phyloP scores from a whole-genome alignment of 2,888 invertebrate species.

The Drepanosiphum platanoidis region DNA sequence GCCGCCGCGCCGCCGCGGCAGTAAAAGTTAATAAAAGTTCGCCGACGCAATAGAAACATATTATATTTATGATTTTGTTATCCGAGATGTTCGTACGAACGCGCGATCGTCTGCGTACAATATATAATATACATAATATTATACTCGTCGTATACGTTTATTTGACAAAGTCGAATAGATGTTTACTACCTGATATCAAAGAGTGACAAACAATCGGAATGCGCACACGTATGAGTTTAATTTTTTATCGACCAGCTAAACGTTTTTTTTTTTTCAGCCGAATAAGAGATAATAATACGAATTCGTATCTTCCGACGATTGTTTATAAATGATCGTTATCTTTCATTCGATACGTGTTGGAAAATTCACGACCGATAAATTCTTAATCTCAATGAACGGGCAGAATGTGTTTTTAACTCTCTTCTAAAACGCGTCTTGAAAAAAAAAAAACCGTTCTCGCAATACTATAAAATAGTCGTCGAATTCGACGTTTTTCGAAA shows the following conservation, averaged over 20 bases:
- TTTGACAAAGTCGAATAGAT: not conserved
- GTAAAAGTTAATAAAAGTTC: not conserved
- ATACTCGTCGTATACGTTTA: too few species aligned
- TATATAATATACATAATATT: too few species aligned
- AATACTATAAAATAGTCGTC: not conserved
- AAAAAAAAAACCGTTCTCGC: not conserved
- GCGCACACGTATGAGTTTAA: too few species aligned
- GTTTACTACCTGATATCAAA: not conserved
- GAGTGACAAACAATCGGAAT: not conserved
- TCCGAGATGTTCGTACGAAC: not conserved
- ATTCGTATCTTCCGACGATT: too few species aligned
- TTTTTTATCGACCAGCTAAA: too few species aligned
- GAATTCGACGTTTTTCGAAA: not conserved
- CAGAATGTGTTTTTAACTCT: not conserved
- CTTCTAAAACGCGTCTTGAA: not conserved
- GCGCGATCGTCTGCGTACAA: not conserved
- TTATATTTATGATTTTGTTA: not conserved
- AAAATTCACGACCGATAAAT: too few species aligned
- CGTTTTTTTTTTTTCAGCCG: too few species aligned
- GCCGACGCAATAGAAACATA: not conserved
- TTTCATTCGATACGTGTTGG: too few species aligned
- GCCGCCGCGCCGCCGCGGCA: not conserved
- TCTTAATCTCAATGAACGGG: not conserved
- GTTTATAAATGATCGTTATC: too few species aligned
- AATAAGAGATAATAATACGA: too few species aligned